Conservation (phyloP, 2,797 vertebrate genomes). For the Poecilia gillii region DNA sequence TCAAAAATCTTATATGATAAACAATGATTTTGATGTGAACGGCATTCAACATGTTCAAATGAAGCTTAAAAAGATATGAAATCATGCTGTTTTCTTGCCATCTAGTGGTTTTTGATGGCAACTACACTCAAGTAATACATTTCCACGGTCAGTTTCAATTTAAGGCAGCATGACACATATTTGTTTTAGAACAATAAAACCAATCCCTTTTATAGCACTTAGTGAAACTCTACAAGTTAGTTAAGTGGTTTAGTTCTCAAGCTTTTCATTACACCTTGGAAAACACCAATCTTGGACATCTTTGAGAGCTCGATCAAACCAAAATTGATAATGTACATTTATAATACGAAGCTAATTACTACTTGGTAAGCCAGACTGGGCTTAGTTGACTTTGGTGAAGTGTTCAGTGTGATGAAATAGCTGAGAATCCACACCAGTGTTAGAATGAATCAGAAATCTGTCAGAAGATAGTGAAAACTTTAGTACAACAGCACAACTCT, state of each 20-base stretch:
- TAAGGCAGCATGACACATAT: background rate
- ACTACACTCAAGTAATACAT: background rate
- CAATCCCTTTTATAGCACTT: background rate
- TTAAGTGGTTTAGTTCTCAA: background rate
- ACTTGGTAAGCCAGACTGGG: background rate
- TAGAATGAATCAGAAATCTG: background rate
- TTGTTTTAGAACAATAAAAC: conserved; percentile 7
- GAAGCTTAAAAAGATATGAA: conserved; percentile 11
- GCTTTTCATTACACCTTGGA: background rate
- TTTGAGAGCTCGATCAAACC: background rate
- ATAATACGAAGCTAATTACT: background rate
- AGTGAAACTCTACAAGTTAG: background rate
- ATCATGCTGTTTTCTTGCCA: conserved; percentile 51
- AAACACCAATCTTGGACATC: background rate
- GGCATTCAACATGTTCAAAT: background rate
- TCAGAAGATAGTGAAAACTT: background rate
- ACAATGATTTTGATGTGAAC: background rate
- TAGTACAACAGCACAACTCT: background rate
- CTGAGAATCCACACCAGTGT: background rate
- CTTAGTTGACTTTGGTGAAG: background rate
- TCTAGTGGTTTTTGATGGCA: conserved; percentile 59
- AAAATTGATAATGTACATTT: background rate
- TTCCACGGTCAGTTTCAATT: background rate
- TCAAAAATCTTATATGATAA: background rate
- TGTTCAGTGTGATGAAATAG: background rate